phyloP scores from a whole-genome alignment of 2,113 vertebrate species.

The Carlito syrichta region DNA sequence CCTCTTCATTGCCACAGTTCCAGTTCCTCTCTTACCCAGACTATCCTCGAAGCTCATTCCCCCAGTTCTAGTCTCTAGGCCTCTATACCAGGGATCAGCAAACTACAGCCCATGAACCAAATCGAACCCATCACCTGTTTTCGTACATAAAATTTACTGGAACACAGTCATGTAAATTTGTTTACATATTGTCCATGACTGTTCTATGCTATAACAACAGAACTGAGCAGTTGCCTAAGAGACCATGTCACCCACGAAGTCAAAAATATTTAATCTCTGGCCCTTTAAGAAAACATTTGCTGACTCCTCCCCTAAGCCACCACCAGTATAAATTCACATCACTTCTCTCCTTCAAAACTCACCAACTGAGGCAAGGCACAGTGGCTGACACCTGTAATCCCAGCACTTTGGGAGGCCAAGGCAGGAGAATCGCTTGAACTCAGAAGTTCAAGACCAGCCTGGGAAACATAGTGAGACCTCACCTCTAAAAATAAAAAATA shows the following conservation, averaged over 20 bases:
- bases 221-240: background rate
- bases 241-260: background rate
- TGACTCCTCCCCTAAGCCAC: background rate
- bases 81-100: background rate
- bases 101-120: background rate
- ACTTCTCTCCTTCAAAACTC: background rate
- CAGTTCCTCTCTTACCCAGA: background rate
- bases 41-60: background rate
- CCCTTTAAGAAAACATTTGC: background rate
- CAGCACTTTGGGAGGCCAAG: too few species aligned
- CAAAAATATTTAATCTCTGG: background rate
- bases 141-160: background rate
- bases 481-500: too few species aligned
- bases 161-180: background rate
- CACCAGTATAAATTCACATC: background rate
- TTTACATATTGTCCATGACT: background rate
- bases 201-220: background rate
- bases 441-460: too few species aligned
- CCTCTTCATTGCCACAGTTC: background rate
- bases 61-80: accelerated
- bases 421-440: too few species aligned
- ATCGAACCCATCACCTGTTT: background rate
- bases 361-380: too few species aligned
- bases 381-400: too few species aligned
- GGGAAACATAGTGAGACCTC: too few species aligned